Base-by-base conservation (phyloP, 2,888 invertebrate genomes). In the Eupithecia tripunctaria region DNA sequence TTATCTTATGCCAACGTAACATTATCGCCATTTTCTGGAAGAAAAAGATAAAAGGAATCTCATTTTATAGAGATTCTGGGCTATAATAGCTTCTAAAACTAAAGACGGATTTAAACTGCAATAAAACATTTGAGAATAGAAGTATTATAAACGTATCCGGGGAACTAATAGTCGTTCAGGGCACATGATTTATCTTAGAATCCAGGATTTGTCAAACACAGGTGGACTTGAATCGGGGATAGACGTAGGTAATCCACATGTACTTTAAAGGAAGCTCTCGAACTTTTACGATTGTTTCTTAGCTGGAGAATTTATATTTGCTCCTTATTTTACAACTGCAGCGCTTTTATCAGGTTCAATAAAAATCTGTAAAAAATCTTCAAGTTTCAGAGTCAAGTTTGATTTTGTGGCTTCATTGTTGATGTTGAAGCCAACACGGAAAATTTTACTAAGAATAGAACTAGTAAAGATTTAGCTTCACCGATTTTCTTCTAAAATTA, bases 131-230 rank as follows among this genome's bases (percentile, higher is more conserved):
- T 41, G 21, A 25, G 25, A 47, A 72, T 72, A 76, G 74, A 74
- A 71, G 75, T 75, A 73, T 75, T 76, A 70, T 74, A 70, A 76
- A 73, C 68, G 72, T 75, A 76, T 72, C 77, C 62, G 47, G 41
- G 8, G 59, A 76, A 77, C 74, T 74, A 79, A 78, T 79, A 77
- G 77, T 63, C 75, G 73, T 72, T 72, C 72, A 71, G 74, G 67
- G 73, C 73, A 66, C 72, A 77, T 78, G 77, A 80, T 80, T 80
- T 78, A 80, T 80, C 71, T 77, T 72, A 70, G 75, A 77, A 77
- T 73, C 70, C 73, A 73, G 75, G 77, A 80, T 80, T 80, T 78
- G 77, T 80, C 77, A 78, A 76, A 76, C 75, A 75, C 79, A 79
- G 79, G 79, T 79, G 79, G 79, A 78, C 74, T 74, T 78, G 68